These are phyloP conservation scores for Macrophya alboannulata DNA, from an alignment of 2,888 invertebrate genomes.

Conservation along the genomic window DNA sequence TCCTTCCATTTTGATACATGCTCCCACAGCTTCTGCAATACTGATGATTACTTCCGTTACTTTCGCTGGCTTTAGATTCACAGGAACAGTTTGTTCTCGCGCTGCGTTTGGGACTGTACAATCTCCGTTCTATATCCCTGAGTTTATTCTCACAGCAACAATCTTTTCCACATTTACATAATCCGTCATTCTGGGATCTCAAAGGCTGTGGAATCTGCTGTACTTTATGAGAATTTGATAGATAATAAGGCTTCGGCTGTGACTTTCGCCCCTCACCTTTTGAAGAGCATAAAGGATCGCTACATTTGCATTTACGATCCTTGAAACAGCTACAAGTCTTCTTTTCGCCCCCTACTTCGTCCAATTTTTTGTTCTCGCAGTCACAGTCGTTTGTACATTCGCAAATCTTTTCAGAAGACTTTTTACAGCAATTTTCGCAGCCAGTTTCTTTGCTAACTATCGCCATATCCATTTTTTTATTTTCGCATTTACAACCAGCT, in stretches of 20 bases:
- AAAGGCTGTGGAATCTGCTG: slow-evolving; percentile 55
- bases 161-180: slow-evolving; percentile 67
- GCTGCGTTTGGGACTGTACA: slow-evolving; percentile 37
- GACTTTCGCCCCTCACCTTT: background rate
- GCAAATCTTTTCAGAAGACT: slow-evolving; percentile 58
- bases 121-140: slow-evolving; percentile 59
- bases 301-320: slow-evolving; percentile 19
- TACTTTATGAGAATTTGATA: slow-evolving; percentile 35
- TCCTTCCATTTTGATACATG: slow-evolving; percentile 69
- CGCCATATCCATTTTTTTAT: slow-evolving; percentile 63
- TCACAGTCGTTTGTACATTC: slow-evolving; percentile 61
- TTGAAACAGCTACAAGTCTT: slow-evolving; percentile 53
- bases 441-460: background rate
- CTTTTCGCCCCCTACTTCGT: slow-evolving; percentile 8
- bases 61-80: slow-evolving; percentile 34
- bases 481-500: slow-evolving; percentile 68
- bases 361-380: slow-evolving; percentile 27
- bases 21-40: slow-evolving; percentile 73
- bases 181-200: slow-evolving; percentile 64
- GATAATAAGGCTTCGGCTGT: slow-evolving; percentile 57
- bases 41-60: slow-evolving; percentile 3
- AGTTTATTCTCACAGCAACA: slow-evolving; percentile 65
- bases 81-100: slow-evolving; percentile 46
- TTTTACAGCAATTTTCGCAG: slow-evolving; percentile 31
- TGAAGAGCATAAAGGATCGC: background rate